Percentiles rank a stretch among this genome's conserved stretches.
These are phyloP conservation scores for Zaprionus lineosus DNA, from an alignment of 2,888 invertebrate species.

Conservation along the genomic window DNA sequence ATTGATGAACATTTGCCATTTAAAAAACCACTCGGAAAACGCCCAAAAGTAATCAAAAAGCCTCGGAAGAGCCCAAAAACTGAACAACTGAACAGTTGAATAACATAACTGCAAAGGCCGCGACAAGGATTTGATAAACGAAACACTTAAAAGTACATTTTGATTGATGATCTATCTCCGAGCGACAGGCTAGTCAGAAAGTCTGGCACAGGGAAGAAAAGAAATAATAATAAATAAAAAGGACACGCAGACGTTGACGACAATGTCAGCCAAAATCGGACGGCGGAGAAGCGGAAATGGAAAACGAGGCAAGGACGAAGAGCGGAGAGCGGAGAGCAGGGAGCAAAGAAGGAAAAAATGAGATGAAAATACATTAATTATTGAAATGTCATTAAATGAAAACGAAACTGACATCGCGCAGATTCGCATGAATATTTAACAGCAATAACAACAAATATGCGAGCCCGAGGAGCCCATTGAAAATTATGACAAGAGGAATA, in stretches of 20 bases:
- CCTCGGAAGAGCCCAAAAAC: conserved; percentile 15
- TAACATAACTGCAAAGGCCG: conserved; percentile 43
- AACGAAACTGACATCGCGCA: conserved; percentile 59
- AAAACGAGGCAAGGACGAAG: conserved; percentile 25
- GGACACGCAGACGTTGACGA: conserved; percentile 65
- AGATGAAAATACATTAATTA: conserved; percentile 78
- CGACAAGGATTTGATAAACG: conserved; percentile 57
- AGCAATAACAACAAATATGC: conserved; percentile 34
- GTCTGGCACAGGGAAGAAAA: conserved; percentile 40
- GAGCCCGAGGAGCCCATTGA: conserved; percentile 13
- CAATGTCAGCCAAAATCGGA: conserved; percentile 38
- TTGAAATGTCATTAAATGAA: conserved; percentile 80
- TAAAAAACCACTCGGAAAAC: conserved; percentile 25
- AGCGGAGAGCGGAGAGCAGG: neutral
- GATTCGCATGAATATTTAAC: conserved; percentile 78
- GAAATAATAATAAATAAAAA: conserved; percentile 17
- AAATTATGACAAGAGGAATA: conserved; percentile 61
- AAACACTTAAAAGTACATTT: conserved; percentile 68
- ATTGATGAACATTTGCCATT: conserved; percentile 56
- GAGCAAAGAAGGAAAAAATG: conserved; percentile 29
- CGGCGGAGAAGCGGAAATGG: conserved; percentile 57
- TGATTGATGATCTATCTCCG: conserved; percentile 63
- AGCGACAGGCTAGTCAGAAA: conserved; percentile 53
- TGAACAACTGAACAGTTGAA: conserved; percentile 9
- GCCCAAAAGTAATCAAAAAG: conserved; percentile 45